phyloP scores from a whole-genome alignment of 2,888 invertebrate species.

The Nephrotoma appendiculata region DNA sequence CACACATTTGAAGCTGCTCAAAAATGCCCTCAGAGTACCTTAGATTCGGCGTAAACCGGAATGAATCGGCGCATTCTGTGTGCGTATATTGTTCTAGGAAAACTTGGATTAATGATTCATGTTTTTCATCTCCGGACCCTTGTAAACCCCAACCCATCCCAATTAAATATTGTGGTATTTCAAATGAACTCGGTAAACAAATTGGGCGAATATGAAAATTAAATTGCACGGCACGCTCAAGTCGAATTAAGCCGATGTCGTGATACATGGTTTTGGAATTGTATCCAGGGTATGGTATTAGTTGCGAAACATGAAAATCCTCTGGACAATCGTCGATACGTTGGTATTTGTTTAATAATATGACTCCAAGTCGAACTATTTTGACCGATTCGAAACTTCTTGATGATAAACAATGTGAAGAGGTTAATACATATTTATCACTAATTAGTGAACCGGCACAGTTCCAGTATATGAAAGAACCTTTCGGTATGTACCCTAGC shows the following conservation, averaged over 20 bases:
- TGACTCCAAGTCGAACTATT: constrained; percentile 27
- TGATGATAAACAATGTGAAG: constrained; percentile 38
- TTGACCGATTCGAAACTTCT: constrained; percentile 13
- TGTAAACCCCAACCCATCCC: constrained; percentile 37
- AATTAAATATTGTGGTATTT: constrained; percentile 11
- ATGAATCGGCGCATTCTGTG: constrained; percentile 25
- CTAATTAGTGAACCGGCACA: constrained; percentile 47
- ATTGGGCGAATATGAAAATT: constrained; percentile 32
- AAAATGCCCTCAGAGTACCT: constrained; percentile 31
- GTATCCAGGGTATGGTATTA: constrained; percentile 32
- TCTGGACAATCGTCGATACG: constrained; percentile 21
- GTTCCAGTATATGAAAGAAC: constrained; percentile 21
- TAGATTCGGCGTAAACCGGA: constrained; percentile 11
- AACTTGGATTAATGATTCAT: background rate
- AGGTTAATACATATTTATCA: constrained; percentile 39
- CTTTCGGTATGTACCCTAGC: background rate
- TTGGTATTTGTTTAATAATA: constrained; percentile 16
- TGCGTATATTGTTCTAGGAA: background rate
- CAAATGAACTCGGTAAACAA: constrained; percentile 26
- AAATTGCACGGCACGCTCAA: constrained; percentile 26
- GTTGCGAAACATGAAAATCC: constrained; percentile 21
- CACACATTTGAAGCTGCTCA: constrained; percentile 37
- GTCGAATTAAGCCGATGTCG: constrained; percentile 38
- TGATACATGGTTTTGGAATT: constrained; percentile 30
- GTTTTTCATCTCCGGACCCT: constrained; percentile 15